Base-by-base conservation (phyloP, 64 coral and sea anemone species). In the Stichodactyla mertensii region DNA sequence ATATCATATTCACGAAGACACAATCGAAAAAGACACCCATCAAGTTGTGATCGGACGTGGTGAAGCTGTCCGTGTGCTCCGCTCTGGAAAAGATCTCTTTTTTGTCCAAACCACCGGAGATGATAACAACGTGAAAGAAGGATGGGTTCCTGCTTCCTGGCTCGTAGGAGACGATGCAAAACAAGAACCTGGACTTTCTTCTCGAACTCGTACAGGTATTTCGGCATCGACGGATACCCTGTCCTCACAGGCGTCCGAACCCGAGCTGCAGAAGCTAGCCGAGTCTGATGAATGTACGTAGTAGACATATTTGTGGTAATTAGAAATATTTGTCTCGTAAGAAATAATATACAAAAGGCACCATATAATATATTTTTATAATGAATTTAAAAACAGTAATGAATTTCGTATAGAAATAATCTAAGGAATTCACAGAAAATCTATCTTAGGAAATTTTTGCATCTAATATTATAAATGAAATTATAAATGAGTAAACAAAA, bases 91-190 rank as follows among this genome's bases (percentile, higher is more conserved):
- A 66, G 94, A 96, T 89, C 94, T 96, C 54, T 96, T 92, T 82
- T 96, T 96, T 77, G 94, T 96, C 14, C 94, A 96, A 69, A 96
- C 94, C 24, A 82, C 89, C 19, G 89, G 88, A 59, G 87, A 92
- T 86, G 84, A 64, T 19, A 64, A 90, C 45, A 56, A 62, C 8
- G 54, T 89, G 53, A 92, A 93, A 84, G 94, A 96, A 64, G 94
- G 94, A 57, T 96, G 94, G 94, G 91, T 96, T 52, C 94, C 94
- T 81, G 94, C 84, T 23, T 55, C 91, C 51, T 96, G 94, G 94
- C 82, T 96, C 31, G 79, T 89, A 53, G 82, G 86, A 19, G 80
- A 89, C 24, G 88, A 93, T 16, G 52, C 86, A 2, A 55, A 89
- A 16, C 78, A 60, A 14, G 70, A 86, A 55, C 16, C 78, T 51